phyloP scores from a whole-genome alignment of 2,113 vertebrate genomes.

The Isichthys henryi region DNA sequence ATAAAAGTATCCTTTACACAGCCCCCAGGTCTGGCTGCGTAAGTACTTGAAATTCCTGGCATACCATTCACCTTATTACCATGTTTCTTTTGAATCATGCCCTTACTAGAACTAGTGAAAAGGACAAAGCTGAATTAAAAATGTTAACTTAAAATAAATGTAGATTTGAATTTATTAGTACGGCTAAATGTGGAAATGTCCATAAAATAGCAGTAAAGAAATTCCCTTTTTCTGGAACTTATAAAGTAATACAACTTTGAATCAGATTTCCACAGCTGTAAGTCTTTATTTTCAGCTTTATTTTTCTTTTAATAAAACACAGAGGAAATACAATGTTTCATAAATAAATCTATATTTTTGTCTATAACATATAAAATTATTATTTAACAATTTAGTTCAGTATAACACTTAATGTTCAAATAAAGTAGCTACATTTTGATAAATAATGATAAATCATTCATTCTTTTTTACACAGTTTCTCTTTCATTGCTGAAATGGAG shows the following conservation, averaged over 20 bases:
- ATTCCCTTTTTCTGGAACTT: background rate
- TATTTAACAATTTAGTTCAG: constrained; percentile 99
- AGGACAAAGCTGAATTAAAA: constrained; percentile 69
- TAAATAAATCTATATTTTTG: constrained; percentile 94
- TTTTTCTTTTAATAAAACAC: constrained; percentile 23
- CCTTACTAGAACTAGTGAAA: constrained; percentile 76
- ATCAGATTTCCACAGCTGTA: background rate
- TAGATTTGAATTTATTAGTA: constrained; percentile 52
- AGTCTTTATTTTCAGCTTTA: background rate
- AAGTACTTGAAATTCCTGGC: constrained; percentile 86
- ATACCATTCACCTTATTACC: constrained; percentile 70
- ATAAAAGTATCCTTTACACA: constrained; percentile 46
- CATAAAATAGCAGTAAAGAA: constrained; percentile 49
- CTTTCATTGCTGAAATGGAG: constrained; percentile 61
- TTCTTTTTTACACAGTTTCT: constrained; percentile 83
- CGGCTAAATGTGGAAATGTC: constrained; percentile 23
- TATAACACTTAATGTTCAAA: constrained; percentile 85
- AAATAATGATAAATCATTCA: constrained; percentile 91
- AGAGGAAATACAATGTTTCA: constrained; percentile 65
- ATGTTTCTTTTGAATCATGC: constrained; percentile 75
- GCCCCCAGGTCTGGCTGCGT: constrained; percentile 63
- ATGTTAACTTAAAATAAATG: constrained; percentile 49
- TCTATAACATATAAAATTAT: constrained; percentile 99
- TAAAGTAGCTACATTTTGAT: constrained; percentile 92
- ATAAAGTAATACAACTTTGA: constrained; percentile 30